Evolutionary conservation across 2,797 vertebrate genomes (phyloP).

Genomic region (Lerista edwardsae): DNA sequence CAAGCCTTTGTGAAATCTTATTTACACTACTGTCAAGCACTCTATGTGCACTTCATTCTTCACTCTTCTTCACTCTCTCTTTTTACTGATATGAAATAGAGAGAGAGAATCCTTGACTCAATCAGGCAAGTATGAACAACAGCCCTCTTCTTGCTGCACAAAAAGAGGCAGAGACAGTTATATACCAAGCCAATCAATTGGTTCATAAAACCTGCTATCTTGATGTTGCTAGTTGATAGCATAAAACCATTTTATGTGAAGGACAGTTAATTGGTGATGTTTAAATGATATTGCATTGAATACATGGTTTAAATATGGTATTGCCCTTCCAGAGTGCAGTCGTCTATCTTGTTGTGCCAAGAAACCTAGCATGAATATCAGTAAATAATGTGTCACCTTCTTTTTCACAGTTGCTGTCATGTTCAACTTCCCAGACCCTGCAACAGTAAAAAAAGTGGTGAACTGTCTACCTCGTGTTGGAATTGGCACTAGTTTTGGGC

Average conservation of each 20-base stretch:
- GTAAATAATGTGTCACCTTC: constrained; percentile 25
- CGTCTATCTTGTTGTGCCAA: constrained; percentile 43
- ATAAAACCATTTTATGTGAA: not conserved
- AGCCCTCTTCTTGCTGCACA: not conserved
- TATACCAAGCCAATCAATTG: not conserved
- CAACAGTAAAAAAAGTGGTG: constrained; percentile 95
- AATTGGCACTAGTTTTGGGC: constrained; percentile 94
- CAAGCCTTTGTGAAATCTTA: too few relatives aligned
- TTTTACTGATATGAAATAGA: not conserved
- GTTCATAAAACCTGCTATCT: not conserved
- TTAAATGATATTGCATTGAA: constrained; percentile 1
- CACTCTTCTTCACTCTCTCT: too few relatives aligned
- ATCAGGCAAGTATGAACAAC: too few relatives aligned
- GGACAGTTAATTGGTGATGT: not conserved
- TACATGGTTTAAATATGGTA: constrained; percentile 11
- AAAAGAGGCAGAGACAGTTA: too few relatives aligned
- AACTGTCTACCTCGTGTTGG: constrained; percentile 94
- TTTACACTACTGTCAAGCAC: too few relatives aligned
- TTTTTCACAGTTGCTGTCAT: constrained; percentile 87
- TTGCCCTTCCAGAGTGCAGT: constrained; percentile 32
- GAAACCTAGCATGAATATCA: constrained; percentile 41
- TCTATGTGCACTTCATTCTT: not conserved
- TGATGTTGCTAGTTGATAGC: not conserved
- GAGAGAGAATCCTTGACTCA: not conserved
- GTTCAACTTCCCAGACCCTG: constrained; percentile 95